phyloP scores from a whole-genome alignment of 1,140 invertebrate species.

The Leptoteleia sp. region DNA sequence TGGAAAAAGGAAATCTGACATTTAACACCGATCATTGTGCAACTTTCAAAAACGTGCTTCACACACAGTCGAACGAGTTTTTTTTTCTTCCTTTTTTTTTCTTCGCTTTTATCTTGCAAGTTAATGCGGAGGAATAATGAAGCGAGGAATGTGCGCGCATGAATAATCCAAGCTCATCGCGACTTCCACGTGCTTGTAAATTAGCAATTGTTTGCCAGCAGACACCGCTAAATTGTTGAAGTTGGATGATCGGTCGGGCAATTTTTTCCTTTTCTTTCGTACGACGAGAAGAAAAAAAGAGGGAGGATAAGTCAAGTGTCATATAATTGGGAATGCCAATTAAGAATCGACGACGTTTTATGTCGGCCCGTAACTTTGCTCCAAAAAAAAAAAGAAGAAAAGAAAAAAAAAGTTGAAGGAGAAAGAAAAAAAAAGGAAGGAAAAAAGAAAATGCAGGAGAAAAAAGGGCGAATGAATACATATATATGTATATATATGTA shows the following conservation, averaged over 20 bases:
- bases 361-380: slow-evolving; percentile 39
- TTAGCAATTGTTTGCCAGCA: slow-evolving; percentile 16
- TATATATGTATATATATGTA: no score
- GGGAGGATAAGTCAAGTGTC: slow-evolving; percentile 3
- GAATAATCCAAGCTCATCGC: no score
- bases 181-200: no score
- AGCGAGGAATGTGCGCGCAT: background rate
- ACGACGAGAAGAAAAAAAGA: background rate
- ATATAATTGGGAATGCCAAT: slow-evolving; percentile 37
- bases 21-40: slow-evolving; percentile 15
- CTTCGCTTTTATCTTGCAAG: slow-evolving; percentile 10
- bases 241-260: background rate
- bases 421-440: no score
- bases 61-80: no score
- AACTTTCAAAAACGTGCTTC: slow-evolving; percentile 12
- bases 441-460: no score
- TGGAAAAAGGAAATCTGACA: slow-evolving; percentile 16
- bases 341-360: slow-evolving; percentile 54
- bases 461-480: slow-evolving; percentile 55
- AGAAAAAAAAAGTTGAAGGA: no score
- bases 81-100: no score
- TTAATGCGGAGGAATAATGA: slow-evolving; percentile 33
- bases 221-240: background rate
- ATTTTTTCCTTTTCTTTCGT: no score
- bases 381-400: slow-evolving; percentile 51